Percentiles rank a stretch among this genome's conserved stretches.
Evolutionary conservation across 2,888 invertebrate genomes (phyloP).

Genomic region (Lycocerus yunnanus): DNA sequence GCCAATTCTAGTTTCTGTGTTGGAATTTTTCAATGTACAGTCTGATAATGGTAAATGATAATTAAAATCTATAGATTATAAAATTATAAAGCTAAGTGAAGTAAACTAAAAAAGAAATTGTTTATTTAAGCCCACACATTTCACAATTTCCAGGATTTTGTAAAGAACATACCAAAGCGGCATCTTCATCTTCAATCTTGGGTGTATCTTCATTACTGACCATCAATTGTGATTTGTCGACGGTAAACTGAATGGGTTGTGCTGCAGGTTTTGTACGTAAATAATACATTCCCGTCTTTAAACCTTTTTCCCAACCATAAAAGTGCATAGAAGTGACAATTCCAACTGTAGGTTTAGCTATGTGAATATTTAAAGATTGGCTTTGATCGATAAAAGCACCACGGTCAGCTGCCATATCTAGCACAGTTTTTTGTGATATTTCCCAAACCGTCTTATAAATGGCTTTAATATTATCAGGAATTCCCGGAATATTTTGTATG

Average conservation of each 20-base stretch:
- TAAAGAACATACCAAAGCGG: constrained; percentile 82
- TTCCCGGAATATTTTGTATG: constrained; percentile 82
- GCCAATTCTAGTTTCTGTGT: too few species aligned
- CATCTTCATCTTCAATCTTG: constrained; percentile 62
- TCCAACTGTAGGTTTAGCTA: constrained; percentile 91
- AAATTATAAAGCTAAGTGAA: neutral
- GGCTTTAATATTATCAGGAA: constrained; percentile 83
- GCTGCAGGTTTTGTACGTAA: constrained; percentile 95
- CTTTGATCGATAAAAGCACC: constrained; percentile 99
- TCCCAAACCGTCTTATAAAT: constrained; percentile 98
- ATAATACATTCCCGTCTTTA: constrained; percentile 99
- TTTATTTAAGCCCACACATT: constrained; percentile 79
- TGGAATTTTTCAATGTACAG: too few species aligned
- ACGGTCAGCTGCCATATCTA: constrained; percentile 97
- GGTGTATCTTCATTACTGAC: constrained; percentile 37
- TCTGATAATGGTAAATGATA: too few species aligned
- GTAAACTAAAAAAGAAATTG: neutral
- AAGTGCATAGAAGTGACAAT: constrained; percentile 98
- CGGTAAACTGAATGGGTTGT: constrained; percentile 96
- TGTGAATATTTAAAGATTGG: constrained; percentile 96
- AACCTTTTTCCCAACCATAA: constrained; percentile 93
- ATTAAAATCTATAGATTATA: neutral
- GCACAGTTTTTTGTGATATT: constrained; percentile 87
- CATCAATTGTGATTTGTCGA: constrained; percentile 78
- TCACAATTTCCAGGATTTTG: constrained; percentile 86